A percentile compares a stretch with the other conserved stretches of the same genome.
Conservation (phyloP, 2,113 vertebrate species). For the Neomonachus schauinslandi region DNA sequence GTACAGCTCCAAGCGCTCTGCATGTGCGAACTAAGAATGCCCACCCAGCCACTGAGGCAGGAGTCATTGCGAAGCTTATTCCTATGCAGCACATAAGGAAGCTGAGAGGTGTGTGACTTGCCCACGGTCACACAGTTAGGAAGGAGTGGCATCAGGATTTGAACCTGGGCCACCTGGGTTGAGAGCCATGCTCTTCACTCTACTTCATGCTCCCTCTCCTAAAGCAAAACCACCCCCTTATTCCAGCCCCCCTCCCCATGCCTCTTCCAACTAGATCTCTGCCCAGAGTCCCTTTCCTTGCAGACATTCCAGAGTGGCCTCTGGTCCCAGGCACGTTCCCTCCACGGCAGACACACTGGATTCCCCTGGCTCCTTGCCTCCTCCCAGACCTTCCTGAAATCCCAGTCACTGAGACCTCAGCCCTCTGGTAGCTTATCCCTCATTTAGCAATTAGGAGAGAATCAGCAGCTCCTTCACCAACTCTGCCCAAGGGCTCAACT, state of each 20-base stretch:
- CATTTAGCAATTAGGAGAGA: conserved; percentile 27
- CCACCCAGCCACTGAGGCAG: neutral
- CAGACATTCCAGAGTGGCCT: neutral
- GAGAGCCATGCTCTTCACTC: neutral
- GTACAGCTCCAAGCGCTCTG: neutral
- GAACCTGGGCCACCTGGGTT: neutral
- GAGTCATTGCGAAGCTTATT: neutral
- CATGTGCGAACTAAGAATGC: neutral
- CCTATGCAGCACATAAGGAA: neutral
- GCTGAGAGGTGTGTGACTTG: neutral
- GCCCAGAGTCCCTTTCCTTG: neutral
- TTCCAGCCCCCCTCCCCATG: fast-evolving
- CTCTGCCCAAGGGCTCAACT: neutral
- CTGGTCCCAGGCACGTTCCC: neutral
- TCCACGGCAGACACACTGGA: neutral
- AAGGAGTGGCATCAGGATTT: neutral
- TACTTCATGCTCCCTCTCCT: neutral
- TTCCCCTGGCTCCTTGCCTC: neutral
- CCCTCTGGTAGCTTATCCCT: neutral
- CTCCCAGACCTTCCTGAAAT: neutral
- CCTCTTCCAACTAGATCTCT: neutral
- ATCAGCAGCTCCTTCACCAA: neutral
- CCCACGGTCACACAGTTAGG: neutral
- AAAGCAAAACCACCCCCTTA: neutral
- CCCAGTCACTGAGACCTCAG: neutral